Evolutionary conservation across 2,797 vertebrate species (phyloP).

Genomic region (Anableps anableps): DNA sequence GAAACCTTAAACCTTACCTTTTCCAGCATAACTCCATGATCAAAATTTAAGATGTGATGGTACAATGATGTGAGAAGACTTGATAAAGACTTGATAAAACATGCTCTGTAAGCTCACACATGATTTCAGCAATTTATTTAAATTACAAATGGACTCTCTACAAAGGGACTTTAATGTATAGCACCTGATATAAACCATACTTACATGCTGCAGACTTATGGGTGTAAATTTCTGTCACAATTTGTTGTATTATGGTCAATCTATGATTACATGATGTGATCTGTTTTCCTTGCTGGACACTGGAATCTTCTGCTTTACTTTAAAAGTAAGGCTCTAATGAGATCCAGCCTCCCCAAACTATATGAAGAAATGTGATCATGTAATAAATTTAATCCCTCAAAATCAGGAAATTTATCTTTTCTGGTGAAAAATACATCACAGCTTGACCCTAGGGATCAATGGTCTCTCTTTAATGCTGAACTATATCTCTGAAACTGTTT

Average conservation of each 20-base stretch:
- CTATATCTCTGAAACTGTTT: constrained; percentile 37
- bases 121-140: constrained; percentile 25
- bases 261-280: constrained; percentile 3
- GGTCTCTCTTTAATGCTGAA: constrained; percentile 40
- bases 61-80: constrained; percentile 40
- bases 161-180: not conserved
- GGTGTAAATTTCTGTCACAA: constrained; percentile 3
- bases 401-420: constrained; percentile 33
- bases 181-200: not conserved
- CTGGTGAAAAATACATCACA: constrained; percentile 47
- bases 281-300: not conserved
- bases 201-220: constrained; percentile 9
- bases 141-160: constrained; percentile 22
- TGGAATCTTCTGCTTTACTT: constrained; percentile 18
- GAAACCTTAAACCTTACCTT: constrained; percentile 30
- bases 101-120: constrained; percentile 14
- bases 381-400: constrained; percentile 25
- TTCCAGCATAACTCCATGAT: constrained; percentile 17
- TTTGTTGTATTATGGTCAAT: constrained; percentile 4
- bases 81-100: constrained; percentile 37
- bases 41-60: constrained; percentile 46
- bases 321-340: constrained; percentile 34
- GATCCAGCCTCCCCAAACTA: constrained; percentile 5
- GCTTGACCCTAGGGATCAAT: constrained; percentile 34
- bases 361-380: constrained; percentile 33